Base-by-base conservation (phyloP, 2,888 invertebrate genomes). In the Calliscelio sp. region DNA sequence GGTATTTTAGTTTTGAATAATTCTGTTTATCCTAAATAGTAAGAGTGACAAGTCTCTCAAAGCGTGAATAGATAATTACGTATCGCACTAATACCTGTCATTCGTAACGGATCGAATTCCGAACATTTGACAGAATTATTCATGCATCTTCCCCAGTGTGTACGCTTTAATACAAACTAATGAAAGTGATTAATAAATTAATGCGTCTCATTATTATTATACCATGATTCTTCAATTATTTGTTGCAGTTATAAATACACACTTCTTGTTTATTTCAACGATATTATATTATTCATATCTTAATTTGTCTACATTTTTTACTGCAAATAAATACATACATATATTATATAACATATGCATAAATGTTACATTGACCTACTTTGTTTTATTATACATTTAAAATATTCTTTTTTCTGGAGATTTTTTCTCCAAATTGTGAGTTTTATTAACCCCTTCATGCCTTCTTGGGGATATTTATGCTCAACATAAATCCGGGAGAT, bases 21-120 rank as follows among this genome's bases (percentile, higher is more conserved):
- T 53, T 53, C 53, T 53, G n/a, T 53, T 53, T 53, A 53, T 53
- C 32, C 32, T 32, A 55, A 65, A 65, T 65, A 20, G 51, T 35
- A 49, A 49, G 51, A 66, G 66, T 32, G 66, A 32, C 66, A 35
- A 51, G 51, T n/a, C 35, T 51, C 32, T 49, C 20, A 63, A 63
- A 11, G 44, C 24, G 10, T 49, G 51, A 66, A 66, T 66, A 66
- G 32, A 66, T 66, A 66, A 66, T 66, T 51, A 66, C 32, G 16
- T 7, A 22, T 22, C 25, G 51, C 32, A 49, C 20, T 28, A 32
- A 16, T 18, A 49, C 14, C 49, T 66, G 66, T 66, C 66, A 66
- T 16, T 49, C 49, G 49, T 35, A 32, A 18, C 44, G 16, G 16
- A 16, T 16, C 59, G 38, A 59, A 35, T 59, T 11, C 18, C 35